Conservation (phyloP, 2,888 invertebrate species). For the Epistrophe grossulariae region DNA sequence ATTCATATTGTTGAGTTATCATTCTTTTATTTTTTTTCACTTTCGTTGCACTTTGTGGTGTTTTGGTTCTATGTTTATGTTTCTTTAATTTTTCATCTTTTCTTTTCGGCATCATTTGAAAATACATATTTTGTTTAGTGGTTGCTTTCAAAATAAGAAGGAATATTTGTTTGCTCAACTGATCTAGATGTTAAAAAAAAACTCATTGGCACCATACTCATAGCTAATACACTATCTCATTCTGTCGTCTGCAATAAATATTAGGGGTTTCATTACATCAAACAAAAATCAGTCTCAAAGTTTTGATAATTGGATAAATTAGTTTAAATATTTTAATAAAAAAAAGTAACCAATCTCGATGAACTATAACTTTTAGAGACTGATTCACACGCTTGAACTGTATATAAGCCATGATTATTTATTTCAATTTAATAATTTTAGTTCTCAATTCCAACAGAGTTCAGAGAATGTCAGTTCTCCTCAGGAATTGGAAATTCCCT, state of each 20-base stretch:
- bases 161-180: constrained; percentile 33
- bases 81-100: constrained; percentile 17
- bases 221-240: constrained; percentile 62
- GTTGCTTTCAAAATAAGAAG: constrained; percentile 12
- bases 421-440: background rate
- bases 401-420: background rate
- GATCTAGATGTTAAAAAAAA: constrained; percentile 44
- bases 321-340: background rate
- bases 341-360: background rate
- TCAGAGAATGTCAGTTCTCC: constrained; percentile 79
- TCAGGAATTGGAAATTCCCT: constrained; percentile 79
- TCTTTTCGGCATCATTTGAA: constrained; percentile 31
- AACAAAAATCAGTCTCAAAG: constrained; percentile 36
- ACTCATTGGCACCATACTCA: constrained; percentile 50
- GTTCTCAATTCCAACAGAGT: constrained; percentile 76
- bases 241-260: constrained; percentile 44
- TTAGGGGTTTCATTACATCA: constrained; percentile 9
- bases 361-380: constrained; percentile 46
- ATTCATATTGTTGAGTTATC: constrained; percentile 16
- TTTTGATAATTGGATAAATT: constrained; percentile 5
- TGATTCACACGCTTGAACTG: constrained; percentile 37
- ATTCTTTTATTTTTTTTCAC: constrained; percentile 32
- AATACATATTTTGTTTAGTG: constrained; percentile 3
- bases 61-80: constrained; percentile 19
- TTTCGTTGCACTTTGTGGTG: constrained; percentile 54